Conservation (phyloP, 1,140 invertebrate genomes). For the Sarcophaga peregrina region DNA sequence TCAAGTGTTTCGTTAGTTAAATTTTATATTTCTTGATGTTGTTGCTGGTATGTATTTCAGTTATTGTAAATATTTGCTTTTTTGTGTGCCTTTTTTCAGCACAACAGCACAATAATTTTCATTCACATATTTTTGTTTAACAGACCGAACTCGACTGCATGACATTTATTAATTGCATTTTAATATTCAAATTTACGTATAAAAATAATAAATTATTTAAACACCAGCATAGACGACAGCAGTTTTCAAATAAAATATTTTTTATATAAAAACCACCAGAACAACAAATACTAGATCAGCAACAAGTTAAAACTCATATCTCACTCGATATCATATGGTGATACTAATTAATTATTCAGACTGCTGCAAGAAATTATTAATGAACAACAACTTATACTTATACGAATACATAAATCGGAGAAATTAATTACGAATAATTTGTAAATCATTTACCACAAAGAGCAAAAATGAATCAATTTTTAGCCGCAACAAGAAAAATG, state of each 20-base stretch:
- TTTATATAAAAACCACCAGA: neutral
- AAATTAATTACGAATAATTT: too few relatives aligned
- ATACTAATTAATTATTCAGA: neutral
- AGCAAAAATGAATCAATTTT: too few relatives aligned
- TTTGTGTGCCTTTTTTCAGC: neutral
- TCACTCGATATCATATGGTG: neutral
- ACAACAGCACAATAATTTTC: neutral
- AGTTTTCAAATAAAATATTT: neutral
- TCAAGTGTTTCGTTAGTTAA: too few relatives aligned
- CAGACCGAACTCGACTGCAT: neutral
- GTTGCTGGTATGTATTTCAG: too few relatives aligned
- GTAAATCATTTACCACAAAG: too few relatives aligned
- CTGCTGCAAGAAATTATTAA: too few relatives aligned
- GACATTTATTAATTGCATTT: constrained; percentile 17
- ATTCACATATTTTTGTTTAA: neutral
- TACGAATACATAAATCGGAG: too few relatives aligned
- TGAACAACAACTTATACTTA: too few relatives aligned
- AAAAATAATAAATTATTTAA: constrained; percentile 9
- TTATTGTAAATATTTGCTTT: neutral
- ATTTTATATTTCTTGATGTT: too few relatives aligned
- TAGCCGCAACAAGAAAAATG: too few relatives aligned
- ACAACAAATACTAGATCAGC: neutral
- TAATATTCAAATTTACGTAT: neutral
- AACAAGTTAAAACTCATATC: constrained; percentile 6
- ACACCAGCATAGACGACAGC: constrained; percentile 2